Evolutionary conservation across 2,113 vertebrate species (phyloP).

Genomic region (Lethenteron reissneri): DNA sequence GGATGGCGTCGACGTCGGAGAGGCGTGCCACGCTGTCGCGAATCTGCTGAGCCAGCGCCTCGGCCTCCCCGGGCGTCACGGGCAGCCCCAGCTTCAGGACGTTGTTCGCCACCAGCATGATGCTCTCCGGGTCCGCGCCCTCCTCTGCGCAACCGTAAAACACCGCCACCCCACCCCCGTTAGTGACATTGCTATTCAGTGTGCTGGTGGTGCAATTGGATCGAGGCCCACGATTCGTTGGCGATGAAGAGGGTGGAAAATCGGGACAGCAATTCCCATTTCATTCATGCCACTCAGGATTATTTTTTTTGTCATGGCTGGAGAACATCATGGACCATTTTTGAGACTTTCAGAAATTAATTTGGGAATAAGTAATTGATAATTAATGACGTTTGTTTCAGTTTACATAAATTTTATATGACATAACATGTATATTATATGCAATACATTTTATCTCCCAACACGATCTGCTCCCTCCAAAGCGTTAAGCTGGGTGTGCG

Average conservation of each 20-base stretch:
- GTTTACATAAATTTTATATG: no score
- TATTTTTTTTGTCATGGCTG: no score
- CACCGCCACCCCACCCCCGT: not conserved
- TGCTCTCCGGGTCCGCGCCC: constrained; percentile 46
- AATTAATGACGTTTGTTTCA: no score
- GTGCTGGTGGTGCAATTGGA: not conserved
- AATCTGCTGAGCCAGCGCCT: constrained; percentile 28
- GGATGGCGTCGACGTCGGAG: constrained; percentile 21
- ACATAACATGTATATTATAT: no score
- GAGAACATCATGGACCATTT: no score
- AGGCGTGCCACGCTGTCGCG: constrained; percentile 27
- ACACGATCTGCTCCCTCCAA: no score
- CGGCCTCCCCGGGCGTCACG: constrained; percentile 21
- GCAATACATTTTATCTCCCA: no score
- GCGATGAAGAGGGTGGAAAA: not conserved
- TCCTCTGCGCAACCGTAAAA: constrained; percentile 26
- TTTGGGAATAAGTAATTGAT: no score
- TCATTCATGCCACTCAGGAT: not conserved
- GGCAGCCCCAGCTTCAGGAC: constrained; percentile 42
- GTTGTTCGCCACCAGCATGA: constrained; percentile 39
- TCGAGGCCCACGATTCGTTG: not conserved
- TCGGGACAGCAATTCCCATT: not conserved
- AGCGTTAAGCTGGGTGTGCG: no score
- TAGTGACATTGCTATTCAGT: not conserved
- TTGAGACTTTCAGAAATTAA: no score